phyloP scores from a whole-genome alignment of 2,888 invertebrate species.

The Lepidochitona cinerea region DNA sequence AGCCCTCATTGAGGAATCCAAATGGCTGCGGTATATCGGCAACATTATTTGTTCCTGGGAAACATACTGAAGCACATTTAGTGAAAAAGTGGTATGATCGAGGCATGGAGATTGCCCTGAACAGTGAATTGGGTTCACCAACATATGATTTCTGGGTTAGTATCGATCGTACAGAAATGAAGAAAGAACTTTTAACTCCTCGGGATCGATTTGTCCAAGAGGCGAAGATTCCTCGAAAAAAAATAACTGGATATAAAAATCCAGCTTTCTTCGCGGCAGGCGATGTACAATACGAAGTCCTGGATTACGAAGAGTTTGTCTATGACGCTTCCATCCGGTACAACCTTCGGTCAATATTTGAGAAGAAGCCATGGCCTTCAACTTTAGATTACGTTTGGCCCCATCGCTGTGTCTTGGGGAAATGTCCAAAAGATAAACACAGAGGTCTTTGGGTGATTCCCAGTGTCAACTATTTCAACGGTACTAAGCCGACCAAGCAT shows the following conservation, averaged over 20 bases:
- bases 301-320: constrained; percentile 32
- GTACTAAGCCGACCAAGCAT: not conserved
- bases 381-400: constrained; percentile 44
- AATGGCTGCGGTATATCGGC: constrained; percentile 44
- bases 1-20: constrained; percentile 34
- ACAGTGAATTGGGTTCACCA: constrained; percentile 28
- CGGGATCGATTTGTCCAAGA: constrained; percentile 22
- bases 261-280: constrained; percentile 35
- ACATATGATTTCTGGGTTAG: constrained; percentile 15
- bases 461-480: constrained; percentile 20
- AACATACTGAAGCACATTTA: constrained; percentile 38
- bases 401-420: constrained; percentile 29
- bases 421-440: constrained; percentile 32
- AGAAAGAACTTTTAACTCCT: constrained; percentile 29
- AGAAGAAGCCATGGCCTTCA: constrained; percentile 41
- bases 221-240: constrained; percentile 17
- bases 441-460: constrained; percentile 50
- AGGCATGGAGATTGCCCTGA: constrained; percentile 43
- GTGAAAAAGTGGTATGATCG: constrained; percentile 33
- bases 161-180: constrained; percentile 11
- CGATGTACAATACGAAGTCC: constrained; percentile 33
- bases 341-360: constrained; percentile 2
- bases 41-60: constrained; percentile 43
- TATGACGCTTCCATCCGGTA: constrained; percentile 46
- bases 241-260: constrained; percentile 42